These are phyloP conservation scores for Leuciscus waleckii DNA, from an alignment of 2,797 vertebrate species.

Conservation along the genomic window DNA sequence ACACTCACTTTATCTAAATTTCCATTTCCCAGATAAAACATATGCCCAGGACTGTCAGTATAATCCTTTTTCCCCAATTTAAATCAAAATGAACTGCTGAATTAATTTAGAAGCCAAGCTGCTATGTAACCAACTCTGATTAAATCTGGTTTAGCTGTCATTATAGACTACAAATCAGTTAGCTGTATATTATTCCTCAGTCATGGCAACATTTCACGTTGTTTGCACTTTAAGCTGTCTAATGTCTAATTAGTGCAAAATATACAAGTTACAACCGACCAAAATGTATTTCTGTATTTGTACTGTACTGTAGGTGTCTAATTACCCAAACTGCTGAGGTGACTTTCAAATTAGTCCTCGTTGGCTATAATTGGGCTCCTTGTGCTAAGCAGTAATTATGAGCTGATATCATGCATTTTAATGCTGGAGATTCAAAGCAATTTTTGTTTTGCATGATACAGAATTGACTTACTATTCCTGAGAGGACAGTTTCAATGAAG, in stretches of 20 bases:
- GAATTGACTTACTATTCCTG: constrained; percentile 60
- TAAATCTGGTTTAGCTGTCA: constrained; percentile 14
- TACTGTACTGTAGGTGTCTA: constrained; percentile 66
- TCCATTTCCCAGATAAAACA: constrained; percentile 1
- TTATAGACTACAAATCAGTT: constrained; percentile 8
- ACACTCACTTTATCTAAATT: not conserved
- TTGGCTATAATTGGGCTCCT: constrained; percentile 76
- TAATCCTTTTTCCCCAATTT: not conserved
- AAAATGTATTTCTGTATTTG: constrained; percentile 70
- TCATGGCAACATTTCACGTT: not conserved
- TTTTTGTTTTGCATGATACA: constrained; percentile 62
- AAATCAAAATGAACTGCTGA: constrained; percentile 16
- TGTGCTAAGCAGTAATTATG: constrained; percentile 70
- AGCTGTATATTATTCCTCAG: constrained; percentile 28
- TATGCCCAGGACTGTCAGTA: not conserved
- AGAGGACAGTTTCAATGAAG: constrained; percentile 65
- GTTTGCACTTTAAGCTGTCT: constrained; percentile 16
- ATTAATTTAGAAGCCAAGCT: constrained; percentile 8
- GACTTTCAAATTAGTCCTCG: constrained; percentile 70
- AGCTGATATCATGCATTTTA: constrained; percentile 44
- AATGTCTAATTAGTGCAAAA: constrained; percentile 27
- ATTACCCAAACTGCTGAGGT: constrained; percentile 68
- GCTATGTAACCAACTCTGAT: constrained; percentile 12
- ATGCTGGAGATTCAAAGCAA: constrained; percentile 60
- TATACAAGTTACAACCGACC: constrained; percentile 62